These are phyloP conservation scores for Sipha flava DNA, from an alignment of 1,140 invertebrate species.

Conservation along the genomic window DNA sequence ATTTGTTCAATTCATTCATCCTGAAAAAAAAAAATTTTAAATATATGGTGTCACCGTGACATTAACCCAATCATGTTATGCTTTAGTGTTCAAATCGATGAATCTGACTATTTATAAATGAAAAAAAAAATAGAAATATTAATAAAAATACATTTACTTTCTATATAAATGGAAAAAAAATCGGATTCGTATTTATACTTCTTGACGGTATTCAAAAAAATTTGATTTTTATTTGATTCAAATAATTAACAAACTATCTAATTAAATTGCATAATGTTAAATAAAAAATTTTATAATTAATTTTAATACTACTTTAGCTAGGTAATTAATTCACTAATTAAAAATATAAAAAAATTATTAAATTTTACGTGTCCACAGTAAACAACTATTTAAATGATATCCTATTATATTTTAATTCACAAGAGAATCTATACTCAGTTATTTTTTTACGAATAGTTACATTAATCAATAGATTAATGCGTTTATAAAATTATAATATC, in stretches of 20 bases:
- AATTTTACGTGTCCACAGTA: background rate
- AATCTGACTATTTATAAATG: background rate
- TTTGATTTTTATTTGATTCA: background rate
- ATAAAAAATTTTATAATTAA: background rate
- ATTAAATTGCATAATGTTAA: background rate
- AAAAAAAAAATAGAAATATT: background rate
- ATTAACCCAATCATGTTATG: constrained; percentile 4
- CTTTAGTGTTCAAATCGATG: background rate
- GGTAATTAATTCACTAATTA: background rate
- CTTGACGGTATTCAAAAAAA: background rate
- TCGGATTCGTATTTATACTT: background rate
- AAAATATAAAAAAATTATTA: background rate
- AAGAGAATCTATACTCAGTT: background rate
- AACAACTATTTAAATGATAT: background rate
- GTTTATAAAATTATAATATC: too few species aligned
- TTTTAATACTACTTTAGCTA: background rate
- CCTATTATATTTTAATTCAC: background rate
- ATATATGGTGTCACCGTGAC: constrained; percentile 3
- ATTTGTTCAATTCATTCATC: constrained; percentile 25
- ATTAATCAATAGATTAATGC: too few species aligned
- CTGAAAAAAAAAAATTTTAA: background rate
- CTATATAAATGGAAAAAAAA: background rate
- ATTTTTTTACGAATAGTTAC: too few species aligned
- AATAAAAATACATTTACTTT: background rate
- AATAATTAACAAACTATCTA: background rate